These are phyloP conservation scores for Sorex araneus DNA, from an alignment of 2,113 vertebrate species.

Conservation along the genomic window DNA sequence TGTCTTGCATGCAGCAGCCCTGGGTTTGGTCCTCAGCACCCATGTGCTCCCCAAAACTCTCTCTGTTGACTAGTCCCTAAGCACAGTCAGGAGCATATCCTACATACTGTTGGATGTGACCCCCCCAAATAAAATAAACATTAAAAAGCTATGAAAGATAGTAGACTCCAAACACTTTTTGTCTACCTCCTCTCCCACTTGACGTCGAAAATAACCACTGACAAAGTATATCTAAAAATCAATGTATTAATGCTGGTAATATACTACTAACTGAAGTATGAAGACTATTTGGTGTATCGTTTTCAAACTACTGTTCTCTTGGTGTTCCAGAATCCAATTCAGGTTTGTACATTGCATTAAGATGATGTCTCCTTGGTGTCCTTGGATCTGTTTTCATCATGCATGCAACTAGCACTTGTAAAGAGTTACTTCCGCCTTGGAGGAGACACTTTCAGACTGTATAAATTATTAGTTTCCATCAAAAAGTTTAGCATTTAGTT, in stretches of 20 bases:
- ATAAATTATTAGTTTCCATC: background rate
- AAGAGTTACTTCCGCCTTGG: background rate
- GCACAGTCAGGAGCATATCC: too few species aligned
- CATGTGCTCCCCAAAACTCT: too few species aligned
- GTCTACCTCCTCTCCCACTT: background rate
- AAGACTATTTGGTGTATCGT: background rate
- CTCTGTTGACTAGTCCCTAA: too few species aligned
- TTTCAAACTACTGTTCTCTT: background rate
- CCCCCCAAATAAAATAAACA: too few species aligned
- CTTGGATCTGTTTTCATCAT: background rate
- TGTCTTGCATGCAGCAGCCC: too few species aligned
- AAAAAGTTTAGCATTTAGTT: conserved; percentile 20
- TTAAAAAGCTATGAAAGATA: background rate
- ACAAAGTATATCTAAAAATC: background rate
- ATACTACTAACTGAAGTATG: conserved; percentile 27
- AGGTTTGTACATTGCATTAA: background rate
- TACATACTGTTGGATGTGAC: too few species aligned
- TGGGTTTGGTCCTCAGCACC: too few species aligned
- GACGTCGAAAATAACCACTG: background rate
- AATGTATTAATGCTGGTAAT: background rate
- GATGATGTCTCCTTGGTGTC: background rate
- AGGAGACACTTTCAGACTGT: background rate
- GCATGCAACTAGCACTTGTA: background rate
- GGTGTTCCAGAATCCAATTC: background rate
- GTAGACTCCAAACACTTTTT: background rate